Percentiles rank a stretch among this genome's conserved stretches.
Evolutionary conservation across 2,888 invertebrate species (phyloP).

Genomic region (Pollenia amentaria): DNA sequence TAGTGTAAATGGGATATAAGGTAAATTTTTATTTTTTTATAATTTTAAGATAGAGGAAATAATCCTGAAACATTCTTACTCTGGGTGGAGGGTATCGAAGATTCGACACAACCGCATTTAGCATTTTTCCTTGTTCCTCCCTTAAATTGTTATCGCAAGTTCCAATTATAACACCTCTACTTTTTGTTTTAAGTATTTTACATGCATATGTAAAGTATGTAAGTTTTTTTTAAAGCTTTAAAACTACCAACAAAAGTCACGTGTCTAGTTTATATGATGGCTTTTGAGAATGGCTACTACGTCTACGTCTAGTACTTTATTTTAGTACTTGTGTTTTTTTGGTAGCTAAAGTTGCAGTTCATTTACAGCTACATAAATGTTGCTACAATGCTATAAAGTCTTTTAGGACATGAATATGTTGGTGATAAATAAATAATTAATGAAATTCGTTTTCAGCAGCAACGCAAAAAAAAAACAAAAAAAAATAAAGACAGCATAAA

Average conservation of each 20-base stretch:
- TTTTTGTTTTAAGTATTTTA: slow-evolving; percentile 1
- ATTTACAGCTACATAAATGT: slow-evolving; percentile 30
- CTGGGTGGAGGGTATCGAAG: too few species aligned
- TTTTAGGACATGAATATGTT: slow-evolving; percentile 63
- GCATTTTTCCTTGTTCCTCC: neutral
- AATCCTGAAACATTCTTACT: too few species aligned
- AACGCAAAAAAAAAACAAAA: neutral
- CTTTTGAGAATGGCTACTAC: slow-evolving; percentile 60
- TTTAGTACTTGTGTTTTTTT: slow-evolving; percentile 36
- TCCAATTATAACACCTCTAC: neutral
- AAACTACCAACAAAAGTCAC: slow-evolving; percentile 59
- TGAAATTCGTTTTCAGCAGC: slow-evolving; percentile 65
- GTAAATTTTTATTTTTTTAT: too few species aligned
- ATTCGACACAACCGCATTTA: neutral
- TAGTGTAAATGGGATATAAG: too few species aligned
- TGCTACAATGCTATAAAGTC: slow-evolving; percentile 33
- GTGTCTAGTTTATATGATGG: slow-evolving; percentile 70
- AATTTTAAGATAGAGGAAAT: too few species aligned
- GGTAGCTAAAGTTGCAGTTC: slow-evolving; percentile 34
- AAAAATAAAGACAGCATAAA: neutral
- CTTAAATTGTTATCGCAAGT: neutral
- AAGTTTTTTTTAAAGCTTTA: neutral
- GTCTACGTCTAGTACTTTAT: slow-evolving; percentile 7
- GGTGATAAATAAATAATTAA: slow-evolving; percentile 74
- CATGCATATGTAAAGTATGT: neutral